Evolutionary conservation across 2,113 vertebrate species (phyloP).

Genomic region (Prunella himalayana): DNA sequence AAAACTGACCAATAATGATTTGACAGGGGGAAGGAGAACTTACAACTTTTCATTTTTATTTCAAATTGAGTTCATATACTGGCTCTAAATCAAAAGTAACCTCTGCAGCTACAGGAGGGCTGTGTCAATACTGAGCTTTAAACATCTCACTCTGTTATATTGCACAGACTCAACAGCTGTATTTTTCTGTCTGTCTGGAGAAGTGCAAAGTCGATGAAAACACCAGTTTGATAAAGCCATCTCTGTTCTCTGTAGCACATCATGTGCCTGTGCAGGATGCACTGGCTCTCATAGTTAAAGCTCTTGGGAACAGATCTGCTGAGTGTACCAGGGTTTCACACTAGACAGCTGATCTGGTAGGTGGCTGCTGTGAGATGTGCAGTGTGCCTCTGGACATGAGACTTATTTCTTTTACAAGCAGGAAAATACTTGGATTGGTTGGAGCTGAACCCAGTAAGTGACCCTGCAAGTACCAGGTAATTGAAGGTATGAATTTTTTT

Average conservation of each 20-base stretch:
- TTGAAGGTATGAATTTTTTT: constrained; percentile 63
- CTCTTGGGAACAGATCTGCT: constrained; percentile 66
- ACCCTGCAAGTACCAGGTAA: constrained; percentile 61
- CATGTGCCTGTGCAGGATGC: constrained; percentile 78
- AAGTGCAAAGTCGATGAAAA: background rate
- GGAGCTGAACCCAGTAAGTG: constrained; percentile 66
- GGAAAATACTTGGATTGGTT: constrained; percentile 71
- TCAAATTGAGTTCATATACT: background rate
- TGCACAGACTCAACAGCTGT: background rate
- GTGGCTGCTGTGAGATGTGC: constrained; percentile 70
- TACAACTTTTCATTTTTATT: background rate
- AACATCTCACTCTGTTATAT: background rate
- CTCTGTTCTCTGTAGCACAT: constrained; percentile 62
- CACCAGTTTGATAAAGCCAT: background rate
- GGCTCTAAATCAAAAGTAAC: background rate
- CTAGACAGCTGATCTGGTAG: constrained; percentile 71
- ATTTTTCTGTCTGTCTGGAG: background rate
- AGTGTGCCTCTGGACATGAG: constrained; percentile 62
- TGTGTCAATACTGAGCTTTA: background rate
- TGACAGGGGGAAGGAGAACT: background rate
- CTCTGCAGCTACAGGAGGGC: background rate
- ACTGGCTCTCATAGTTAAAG: constrained; percentile 69
- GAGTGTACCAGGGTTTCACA: constrained; percentile 64
- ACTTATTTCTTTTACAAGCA: constrained; percentile 66
- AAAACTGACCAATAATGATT: background rate